These are phyloP conservation scores for Pterois miles DNA, from an alignment of 2,797 vertebrate species.

Conservation along the genomic window DNA sequence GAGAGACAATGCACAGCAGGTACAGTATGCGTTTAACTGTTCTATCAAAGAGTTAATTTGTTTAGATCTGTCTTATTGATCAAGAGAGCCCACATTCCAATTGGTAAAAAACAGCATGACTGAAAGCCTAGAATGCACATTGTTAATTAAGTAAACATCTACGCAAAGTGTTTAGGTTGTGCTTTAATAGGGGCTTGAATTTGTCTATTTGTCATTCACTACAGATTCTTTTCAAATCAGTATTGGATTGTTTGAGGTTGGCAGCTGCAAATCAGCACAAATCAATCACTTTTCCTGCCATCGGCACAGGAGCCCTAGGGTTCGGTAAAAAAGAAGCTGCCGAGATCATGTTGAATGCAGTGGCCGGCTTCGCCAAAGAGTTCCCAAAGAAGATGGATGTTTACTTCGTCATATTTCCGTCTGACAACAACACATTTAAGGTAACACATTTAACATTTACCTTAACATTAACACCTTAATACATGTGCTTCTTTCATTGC, in stretches of 20 bases:
- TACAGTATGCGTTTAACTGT: slow-evolving; percentile 30
- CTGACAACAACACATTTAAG: slow-evolving; percentile 45
- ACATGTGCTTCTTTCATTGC: no score
- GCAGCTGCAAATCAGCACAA: accelerated
- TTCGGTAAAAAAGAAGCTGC: slow-evolving; percentile 58
- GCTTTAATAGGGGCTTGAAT: not conserved
- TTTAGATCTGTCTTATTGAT: not conserved
- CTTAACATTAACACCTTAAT: no score
- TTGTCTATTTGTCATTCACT: not conserved
- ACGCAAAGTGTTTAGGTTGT: not conserved
- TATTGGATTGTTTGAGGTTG: slow-evolving; percentile 60
- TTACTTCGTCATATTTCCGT: slow-evolving; percentile 81
- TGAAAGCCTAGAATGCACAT: not conserved
- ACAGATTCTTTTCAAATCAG: slow-evolving; percentile 69
- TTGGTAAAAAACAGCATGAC: not conserved
- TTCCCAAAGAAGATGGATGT: slow-evolving; percentile 49
- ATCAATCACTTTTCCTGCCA: slow-evolving; percentile 88
- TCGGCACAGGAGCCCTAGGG: slow-evolving; percentile 68
- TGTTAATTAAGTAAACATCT: not conserved
- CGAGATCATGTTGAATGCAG: slow-evolving; percentile 71
- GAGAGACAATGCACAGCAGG: not conserved
- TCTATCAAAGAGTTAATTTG: not conserved
- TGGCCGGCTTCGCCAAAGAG: slow-evolving; percentile 64
- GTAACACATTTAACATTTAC: no score
- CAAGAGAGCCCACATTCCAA: not conserved